phyloP scores from a whole-genome alignment of 2,888 invertebrate genomes.

The Drosophila aldrichi region DNA sequence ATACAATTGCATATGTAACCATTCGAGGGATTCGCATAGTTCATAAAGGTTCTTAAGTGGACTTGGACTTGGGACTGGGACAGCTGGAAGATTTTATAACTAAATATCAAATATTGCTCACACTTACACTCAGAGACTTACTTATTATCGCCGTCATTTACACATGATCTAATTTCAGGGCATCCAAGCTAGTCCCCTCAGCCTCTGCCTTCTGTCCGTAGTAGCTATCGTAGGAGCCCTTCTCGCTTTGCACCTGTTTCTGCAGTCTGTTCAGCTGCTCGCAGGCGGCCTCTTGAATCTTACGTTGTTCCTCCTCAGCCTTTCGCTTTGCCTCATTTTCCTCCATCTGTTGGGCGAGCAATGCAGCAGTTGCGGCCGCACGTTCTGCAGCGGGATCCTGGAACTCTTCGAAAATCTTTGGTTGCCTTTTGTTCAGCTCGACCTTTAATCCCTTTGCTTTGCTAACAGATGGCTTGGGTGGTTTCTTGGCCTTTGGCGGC shows the following conservation, averaged over 20 bases:
- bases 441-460: conserved; percentile 56
- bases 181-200: conserved; percentile 55
- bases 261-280: conserved; percentile 76
- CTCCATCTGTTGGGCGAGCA: conserved; percentile 80
- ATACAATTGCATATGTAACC: conserved; percentile 37
- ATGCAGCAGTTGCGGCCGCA: conserved; percentile 79
- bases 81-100: conserved; percentile 41
- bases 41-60: conserved; percentile 38
- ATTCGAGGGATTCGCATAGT: conserved; percentile 47
- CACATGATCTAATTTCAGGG: conserved; percentile 68
- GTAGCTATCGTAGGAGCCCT: conserved; percentile 71
- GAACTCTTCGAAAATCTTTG: conserved; percentile 72
- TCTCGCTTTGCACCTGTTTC: conserved; percentile 61
- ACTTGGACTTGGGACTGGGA: conserved; percentile 36
- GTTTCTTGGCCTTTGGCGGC: conserved; percentile 58
- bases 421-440: conserved; percentile 60
- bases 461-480: conserved; percentile 56
- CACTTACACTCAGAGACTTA: conserved; percentile 23
- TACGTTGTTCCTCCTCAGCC: conserved; percentile 75
- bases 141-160: conserved; percentile 47
- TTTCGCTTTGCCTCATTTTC: conserved; percentile 80
- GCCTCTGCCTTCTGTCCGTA: conserved; percentile 70
- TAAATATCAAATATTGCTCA: conserved; percentile 31
- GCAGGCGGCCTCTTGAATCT: conserved; percentile 81
- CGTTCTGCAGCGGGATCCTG: conserved; percentile 75